Conservation (phyloP, 64 coral and sea anemone species). For the Actinia tenebrosa region DNA sequence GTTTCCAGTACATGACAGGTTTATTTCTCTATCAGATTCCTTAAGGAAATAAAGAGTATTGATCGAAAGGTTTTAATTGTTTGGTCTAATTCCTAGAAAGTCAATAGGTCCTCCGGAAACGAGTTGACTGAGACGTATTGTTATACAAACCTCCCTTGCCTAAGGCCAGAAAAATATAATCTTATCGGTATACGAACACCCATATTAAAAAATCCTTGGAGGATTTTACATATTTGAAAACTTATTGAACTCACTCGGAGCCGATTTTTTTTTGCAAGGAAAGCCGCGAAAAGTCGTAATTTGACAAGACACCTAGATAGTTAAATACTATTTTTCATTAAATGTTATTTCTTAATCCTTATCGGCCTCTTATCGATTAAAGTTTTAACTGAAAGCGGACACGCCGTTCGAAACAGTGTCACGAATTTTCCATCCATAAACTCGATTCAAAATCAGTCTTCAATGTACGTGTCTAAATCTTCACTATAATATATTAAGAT, state of each 20-base stretch:
- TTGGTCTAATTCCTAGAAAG: neutral
- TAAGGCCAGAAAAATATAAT: neutral
- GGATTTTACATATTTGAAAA: neutral
- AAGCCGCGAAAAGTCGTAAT: neutral
- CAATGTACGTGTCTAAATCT: neutral
- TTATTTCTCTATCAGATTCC: neutral
- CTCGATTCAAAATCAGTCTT: neutral
- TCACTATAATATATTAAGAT: neutral
- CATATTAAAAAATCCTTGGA: neutral
- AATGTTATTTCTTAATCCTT: neutral
- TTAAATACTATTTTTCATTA: constrained; percentile 8
- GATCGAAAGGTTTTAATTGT: neutral
- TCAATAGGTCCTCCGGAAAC: neutral
- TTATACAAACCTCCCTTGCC: neutral
- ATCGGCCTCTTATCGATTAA: neutral
- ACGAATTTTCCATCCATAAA: neutral
- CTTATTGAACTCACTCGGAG: neutral
- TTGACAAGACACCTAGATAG: neutral
- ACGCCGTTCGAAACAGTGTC: neutral
- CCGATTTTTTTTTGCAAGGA: neutral
- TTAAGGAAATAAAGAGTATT: neutral
- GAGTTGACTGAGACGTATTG: neutral
- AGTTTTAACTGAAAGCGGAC: neutral
- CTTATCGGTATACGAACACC: neutral
- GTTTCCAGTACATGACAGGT: neutral